phyloP scores from a whole-genome alignment of 2,888 invertebrate genomes.

The Cataglyphis albicans region DNA sequence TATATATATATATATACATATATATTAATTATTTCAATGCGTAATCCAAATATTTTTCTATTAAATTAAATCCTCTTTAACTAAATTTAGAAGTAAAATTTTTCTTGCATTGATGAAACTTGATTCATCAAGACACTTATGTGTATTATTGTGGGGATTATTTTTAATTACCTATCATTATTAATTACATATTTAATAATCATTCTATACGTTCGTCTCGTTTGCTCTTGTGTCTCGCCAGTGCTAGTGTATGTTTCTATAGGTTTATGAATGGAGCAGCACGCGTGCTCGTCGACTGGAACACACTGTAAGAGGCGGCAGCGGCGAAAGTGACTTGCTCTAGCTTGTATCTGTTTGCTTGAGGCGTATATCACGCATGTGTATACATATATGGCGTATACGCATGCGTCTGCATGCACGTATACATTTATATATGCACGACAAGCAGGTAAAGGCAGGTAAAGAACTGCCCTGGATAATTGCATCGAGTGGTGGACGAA shows the following conservation, averaged over 20 bases:
- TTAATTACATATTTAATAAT: constrained; percentile 4
- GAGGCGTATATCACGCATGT: constrained; percentile 31
- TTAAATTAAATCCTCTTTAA: background rate
- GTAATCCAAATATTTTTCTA: background rate
- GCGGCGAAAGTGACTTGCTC: constrained; percentile 82
- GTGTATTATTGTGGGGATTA: background rate
- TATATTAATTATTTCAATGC: background rate
- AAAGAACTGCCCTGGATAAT: constrained; percentile 77
- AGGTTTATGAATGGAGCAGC: constrained; percentile 82
- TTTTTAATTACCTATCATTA: background rate
- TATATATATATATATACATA: too few relatives aligned
- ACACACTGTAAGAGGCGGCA: constrained; percentile 72
- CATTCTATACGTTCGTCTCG: background rate
- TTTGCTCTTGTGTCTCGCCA: background rate
- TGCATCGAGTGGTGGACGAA: constrained; percentile 65
- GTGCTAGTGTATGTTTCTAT: constrained; percentile 60
- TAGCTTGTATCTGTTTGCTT: constrained; percentile 69
- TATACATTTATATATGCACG: constrained; percentile 27
- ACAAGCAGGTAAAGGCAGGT: background rate
- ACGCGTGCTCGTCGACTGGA: constrained; percentile 82
- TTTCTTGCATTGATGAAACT: background rate
- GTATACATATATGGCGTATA: background rate
- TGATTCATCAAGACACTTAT: background rate
- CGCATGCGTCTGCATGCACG: constrained; percentile 16
- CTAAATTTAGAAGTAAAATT: background rate